Evolutionary conservation across 1,140 invertebrate species (phyloP), one percentile per base, ranked within the genome.

Genomic region (Drosophila erecta): DNA sequence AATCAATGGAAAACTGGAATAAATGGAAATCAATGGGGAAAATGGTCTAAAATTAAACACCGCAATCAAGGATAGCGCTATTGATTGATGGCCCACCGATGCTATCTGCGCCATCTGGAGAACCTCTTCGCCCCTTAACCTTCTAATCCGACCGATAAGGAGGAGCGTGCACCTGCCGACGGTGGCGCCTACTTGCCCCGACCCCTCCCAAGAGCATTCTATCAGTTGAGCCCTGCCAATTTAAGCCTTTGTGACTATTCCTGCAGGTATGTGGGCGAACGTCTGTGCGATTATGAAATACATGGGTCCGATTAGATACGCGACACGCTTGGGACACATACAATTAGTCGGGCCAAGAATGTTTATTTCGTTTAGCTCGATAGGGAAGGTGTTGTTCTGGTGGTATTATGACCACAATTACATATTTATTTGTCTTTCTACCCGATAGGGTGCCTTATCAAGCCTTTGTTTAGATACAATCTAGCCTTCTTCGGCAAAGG

Each of bases 361-460:
- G 38, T 58, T 30, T 41, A 49, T 64, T 56, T 53, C 38, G 17
- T 49, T 50, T 55, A 69, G 14, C 49, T 27, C 27, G 30, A 41
- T 35, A 17, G 35, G 64, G 44, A 66, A 62, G 66, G 65, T 58
- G 37, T 59, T 58, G 37, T 59, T 61, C 15, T n/a, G 51, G 12
- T 37, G 41, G 50, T 57, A 65, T 79, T 86, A 87, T 79, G 53
- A 72, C 70, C 27, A 44, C 79, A 79, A 89, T 87, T 79, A 87
- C 79, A 83, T 44, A 81, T 44, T 66, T 78, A 77, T 83, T 79
- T 79, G 47, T 73, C 56, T 79, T 76, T 87, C 84, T 74, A 76
- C 66, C 60, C 35, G 54, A 70, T 51, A 43, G 46, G 41, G 8
- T 12, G 7, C 38, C 81, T 83, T 86, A 85, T 72, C 59, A 14